Conservation (phyloP, 2,113 vertebrate genomes). For the Dendropsophus ebraccatus region DNA sequence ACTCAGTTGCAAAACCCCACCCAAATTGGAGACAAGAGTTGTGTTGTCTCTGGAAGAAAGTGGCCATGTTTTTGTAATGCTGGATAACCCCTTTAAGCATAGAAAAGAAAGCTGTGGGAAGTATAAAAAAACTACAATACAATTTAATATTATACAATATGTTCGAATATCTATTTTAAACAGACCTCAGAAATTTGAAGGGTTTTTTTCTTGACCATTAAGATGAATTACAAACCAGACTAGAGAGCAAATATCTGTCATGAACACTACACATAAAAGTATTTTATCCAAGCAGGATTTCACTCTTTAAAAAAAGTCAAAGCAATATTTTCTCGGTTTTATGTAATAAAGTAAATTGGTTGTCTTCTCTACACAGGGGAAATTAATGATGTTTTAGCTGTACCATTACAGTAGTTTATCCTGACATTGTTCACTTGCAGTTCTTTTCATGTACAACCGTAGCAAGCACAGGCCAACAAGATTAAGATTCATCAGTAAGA, state of each 20-base stretch:
- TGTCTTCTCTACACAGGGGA: neutral
- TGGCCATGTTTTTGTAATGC: no score
- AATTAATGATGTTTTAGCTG: conserved; percentile 9
- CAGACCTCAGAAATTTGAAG: no score
- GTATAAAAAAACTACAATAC: no score
- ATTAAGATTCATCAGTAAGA: no score
- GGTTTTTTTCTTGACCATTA: no score
- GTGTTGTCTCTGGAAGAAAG: no score
- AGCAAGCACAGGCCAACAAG: neutral
- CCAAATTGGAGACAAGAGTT: no score
- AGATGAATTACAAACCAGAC: neutral
- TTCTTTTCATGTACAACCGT: neutral
- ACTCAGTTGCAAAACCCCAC: no score
- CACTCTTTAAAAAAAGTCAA: neutral
- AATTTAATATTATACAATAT: no score
- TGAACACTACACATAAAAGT: neutral
- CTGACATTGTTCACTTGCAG: neutral
- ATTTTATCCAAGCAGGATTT: neutral
- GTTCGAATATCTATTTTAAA: no score
- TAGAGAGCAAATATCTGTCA: neutral
- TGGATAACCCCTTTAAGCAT: no score
- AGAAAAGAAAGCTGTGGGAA: no score
- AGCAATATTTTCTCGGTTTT: neutral
- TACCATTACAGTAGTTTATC: neutral
- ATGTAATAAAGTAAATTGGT: neutral